Base-by-base conservation (phyloP, 1,140 invertebrate genomes). In the Onthophagus taurus region DNA sequence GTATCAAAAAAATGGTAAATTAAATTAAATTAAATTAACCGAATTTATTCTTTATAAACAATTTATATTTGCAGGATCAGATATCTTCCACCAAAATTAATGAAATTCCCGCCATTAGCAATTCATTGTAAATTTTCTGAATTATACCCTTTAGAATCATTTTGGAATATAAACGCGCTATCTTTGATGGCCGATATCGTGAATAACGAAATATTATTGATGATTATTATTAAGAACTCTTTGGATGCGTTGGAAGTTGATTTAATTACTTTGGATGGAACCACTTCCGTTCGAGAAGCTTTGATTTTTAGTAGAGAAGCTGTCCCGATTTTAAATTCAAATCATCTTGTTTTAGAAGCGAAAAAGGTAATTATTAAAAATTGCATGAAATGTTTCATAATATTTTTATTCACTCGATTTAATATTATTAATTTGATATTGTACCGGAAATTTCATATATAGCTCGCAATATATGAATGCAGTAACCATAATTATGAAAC, bases 111-210 rank as follows among this genome's bases (percentile, higher is more conserved):
- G n/a, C 45, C 45, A 30, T 41, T 42, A 21, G 45, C 45, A 4
- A 16, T 42, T 5, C n/a, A 42, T 21, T 47, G 45, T 24, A 47
- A 47, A 21, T 31, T 47, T 2, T 47, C 42, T 33, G 29, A 47
- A 18, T 12, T 47, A 2, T 42, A 34, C n/a, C 45, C 45, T 24
- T 4, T 21, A 4, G 19, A 18, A 26, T 13, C 26, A 3, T n/a
- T 20, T 5, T 45, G 44, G 44, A 26, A 45, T 13, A 2, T 11
- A 4, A 45, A 45, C 4, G 44, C 36, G 4, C 12, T 38, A n/a
- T 16, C 7, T n/a, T 13, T 34, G 7, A 47, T 47, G 45, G 31
- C 45, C 12, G 19, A 35, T 18, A 47, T 47, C 16, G 21, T 47
- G 5, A n/a, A 29, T 13, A 20, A 31, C 18, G 21, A 23, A 8